phyloP scores from a whole-genome alignment of 2,113 vertebrate species.

The Planiliza haematocheilus region DNA sequence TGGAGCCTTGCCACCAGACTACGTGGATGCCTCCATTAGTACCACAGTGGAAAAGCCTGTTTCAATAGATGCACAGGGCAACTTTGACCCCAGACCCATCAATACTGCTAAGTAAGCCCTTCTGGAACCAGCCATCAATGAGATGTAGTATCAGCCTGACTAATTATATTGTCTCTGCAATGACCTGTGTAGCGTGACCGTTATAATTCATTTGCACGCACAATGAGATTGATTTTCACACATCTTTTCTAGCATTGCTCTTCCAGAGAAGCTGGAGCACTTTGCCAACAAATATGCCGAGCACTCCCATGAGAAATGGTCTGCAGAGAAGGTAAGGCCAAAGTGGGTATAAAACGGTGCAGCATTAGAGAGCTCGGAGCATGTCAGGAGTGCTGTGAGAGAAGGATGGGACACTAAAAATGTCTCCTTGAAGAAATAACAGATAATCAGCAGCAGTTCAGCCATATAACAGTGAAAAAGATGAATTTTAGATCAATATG shows the following conservation, averaged over 20 bases:
- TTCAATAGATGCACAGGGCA: slow-evolving; percentile 93
- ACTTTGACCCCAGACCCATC: slow-evolving; percentile 97
- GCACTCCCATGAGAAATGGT: slow-evolving; percentile 96
- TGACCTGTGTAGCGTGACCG: background rate
- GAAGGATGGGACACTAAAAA: background rate
- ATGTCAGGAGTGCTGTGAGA: background rate
- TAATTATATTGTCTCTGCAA: background rate
- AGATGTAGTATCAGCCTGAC: background rate
- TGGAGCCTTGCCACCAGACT: slow-evolving; percentile 95
- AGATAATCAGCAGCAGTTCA: slow-evolving; percentile 12
- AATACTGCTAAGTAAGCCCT: slow-evolving; percentile 78
- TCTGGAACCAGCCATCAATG: slow-evolving; percentile 1
- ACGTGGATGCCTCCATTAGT: slow-evolving; percentile 90
- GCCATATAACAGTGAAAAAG: background rate
- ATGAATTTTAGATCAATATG: slow-evolving; percentile 13
- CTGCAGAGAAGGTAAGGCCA: slow-evolving; percentile 93
- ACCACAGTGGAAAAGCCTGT: slow-evolving; percentile 90
- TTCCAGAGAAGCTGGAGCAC: slow-evolving; percentile 96
- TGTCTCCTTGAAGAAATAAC: slow-evolving; percentile 1
- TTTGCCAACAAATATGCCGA: slow-evolving; percentile 96
- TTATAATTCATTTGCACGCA: slow-evolving; percentile 7
- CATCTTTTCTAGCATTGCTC: slow-evolving; percentile 86
- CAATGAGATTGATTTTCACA: slow-evolving; percentile 22
- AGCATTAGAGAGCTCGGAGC: slow-evolving; percentile 3
- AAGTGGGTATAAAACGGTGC: slow-evolving; percentile 26